phyloP scores from a whole-genome alignment of 2,113 vertebrate genomes.

The Melanostigma gelatinosum region DNA sequence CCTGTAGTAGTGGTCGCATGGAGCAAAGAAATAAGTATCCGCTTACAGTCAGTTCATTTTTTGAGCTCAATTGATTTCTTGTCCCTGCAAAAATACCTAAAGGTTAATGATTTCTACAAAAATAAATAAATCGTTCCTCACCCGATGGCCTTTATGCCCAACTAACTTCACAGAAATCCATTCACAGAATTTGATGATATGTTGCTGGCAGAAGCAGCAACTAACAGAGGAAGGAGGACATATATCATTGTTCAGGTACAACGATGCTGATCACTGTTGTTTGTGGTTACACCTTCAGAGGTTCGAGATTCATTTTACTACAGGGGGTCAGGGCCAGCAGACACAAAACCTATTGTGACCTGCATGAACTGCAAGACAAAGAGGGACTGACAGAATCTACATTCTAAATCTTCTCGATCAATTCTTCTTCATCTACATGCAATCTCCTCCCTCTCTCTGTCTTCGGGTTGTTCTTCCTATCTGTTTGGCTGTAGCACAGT shows the following conservation, averaged over 20 bases:
- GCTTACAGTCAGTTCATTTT: not conserved
- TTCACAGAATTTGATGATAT: not conserved
- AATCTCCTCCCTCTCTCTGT: conserved; percentile 6
- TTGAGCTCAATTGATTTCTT: conserved; percentile 34
- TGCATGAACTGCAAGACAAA: conserved; percentile 1
- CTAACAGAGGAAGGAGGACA: conserved; percentile 7
- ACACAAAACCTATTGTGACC: not conserved
- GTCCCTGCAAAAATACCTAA: not conserved
- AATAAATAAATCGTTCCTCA: conserved; percentile 32
- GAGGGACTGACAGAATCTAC: not conserved
- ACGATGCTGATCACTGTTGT: conserved; percentile 10
- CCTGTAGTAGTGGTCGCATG: not conserved
- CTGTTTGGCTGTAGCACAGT: not conserved
- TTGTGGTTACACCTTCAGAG: conserved; percentile 16
- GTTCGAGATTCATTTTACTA: not conserved
- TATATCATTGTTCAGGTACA: not conserved
- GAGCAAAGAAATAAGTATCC: not conserved
- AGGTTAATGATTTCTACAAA: conserved; percentile 9
- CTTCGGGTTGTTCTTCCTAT: not conserved
- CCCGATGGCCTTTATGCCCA: not conserved
- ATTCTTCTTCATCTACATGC: conserved; percentile 6
- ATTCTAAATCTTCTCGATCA: conserved; percentile 4
- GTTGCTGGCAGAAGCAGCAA: conserved; percentile 11
- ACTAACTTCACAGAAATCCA: conserved; percentile 11
- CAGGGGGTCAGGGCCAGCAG: conserved; percentile 1